Evolutionary conservation across 2,888 invertebrate species (phyloP), one percentile per base, ranked within the genome.

Genomic region (Merodon equestris): DNA sequence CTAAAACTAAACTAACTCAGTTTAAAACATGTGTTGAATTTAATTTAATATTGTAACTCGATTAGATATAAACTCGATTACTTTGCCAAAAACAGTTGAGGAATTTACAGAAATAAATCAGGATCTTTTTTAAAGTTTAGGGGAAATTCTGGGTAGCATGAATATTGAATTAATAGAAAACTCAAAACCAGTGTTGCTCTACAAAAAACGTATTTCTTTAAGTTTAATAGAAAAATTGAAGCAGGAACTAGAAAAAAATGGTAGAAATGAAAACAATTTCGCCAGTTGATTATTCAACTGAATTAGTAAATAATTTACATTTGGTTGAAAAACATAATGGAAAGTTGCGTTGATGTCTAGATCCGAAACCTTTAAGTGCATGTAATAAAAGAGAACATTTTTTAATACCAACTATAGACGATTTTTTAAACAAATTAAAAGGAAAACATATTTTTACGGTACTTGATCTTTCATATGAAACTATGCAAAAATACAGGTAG

Each of bases 321-420:
- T 67, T 83, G 18, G 82, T 83, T 9, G 83, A 83, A 45, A 83
- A 84, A 38, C 57, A 82, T 17, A 82, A 82, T 38, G 82, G 81
- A 7, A 54, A 76, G 14, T 50, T 36, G n/a, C n/a, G n/a, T n/a
- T n/a, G n/a, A n/a, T n/a, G n/a, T n/a, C n/a, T n/a, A n/a, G n/a
- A n/a, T n/a, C n/a, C n/a, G n/a, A n/a, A n/a, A n/a, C n/a, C n/a
- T n/a, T n/a, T n/a, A n/a, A n/a, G n/a, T n/a, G n/a, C n/a, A n/a
- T n/a, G n/a, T n/a, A n/a, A n/a, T n/a, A n/a, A n/a, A n/a, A n/a
- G n/a, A n/a, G n/a, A n/a, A 36, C 36, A 85, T 56, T 84, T 82
- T 57, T 58, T 82, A 13, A 84, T 85, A 71, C 83, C 84, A 27
- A 82, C 84, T 14, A 56, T 83, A 5, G 83, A 84, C n/a, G 83